A percentile compares a stretch with the other conserved stretches of the same genome.
Evolutionary conservation across 2,113 vertebrate species (phyloP).

Genomic region (Anoura caudifer): DNA sequence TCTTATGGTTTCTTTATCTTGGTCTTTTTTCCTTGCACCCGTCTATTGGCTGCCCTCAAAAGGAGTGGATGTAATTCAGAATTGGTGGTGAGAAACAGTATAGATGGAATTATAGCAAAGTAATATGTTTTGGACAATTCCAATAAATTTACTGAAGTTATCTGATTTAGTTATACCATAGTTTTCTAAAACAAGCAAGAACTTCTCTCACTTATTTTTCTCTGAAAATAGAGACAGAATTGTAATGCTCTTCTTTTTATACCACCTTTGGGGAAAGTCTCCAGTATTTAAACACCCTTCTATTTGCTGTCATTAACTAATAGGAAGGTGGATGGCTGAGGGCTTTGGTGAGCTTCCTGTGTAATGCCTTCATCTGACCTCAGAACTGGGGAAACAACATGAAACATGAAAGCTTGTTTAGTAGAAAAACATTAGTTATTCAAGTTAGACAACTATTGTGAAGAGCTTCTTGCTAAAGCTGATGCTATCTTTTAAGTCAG

Average conservation of each 20-base stretch:
- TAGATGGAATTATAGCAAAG: background rate
- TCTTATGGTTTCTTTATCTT: background rate
- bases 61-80: background rate
- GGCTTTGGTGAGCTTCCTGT: background rate
- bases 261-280: background rate
- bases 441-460: background rate
- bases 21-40: background rate
- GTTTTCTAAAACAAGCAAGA: background rate
- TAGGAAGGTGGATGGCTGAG: background rate
- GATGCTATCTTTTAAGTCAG: background rate
- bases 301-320: background rate
- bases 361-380: background rate
- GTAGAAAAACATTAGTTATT: background rate
- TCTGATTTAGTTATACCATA: background rate
- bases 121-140: background rate
- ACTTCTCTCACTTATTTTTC: background rate
- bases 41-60: background rate
- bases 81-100: background rate
- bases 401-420: background rate
- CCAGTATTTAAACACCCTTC: background rate
- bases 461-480: background rate
- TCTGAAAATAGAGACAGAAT: background rate
- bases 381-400: background rate
- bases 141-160: background rate
- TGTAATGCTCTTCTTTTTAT: background rate